Conservation (phyloP, 2,113 vertebrate genomes). For the Muscicapa adusta region DNA sequence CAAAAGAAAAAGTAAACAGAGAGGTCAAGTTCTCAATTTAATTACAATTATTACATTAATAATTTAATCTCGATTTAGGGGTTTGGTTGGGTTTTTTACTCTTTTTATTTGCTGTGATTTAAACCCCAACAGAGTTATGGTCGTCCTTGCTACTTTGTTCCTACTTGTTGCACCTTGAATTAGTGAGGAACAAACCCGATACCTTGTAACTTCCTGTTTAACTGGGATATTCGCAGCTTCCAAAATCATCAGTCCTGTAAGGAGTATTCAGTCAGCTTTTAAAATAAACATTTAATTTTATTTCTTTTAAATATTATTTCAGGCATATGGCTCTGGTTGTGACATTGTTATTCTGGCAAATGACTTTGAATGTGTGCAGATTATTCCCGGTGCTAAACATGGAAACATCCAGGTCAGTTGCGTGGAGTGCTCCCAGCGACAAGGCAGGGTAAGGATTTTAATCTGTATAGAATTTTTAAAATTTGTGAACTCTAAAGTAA, state of each 20-base stretch:
- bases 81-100: neutral
- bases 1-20: neutral
- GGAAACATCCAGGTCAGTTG: constrained; percentile 99
- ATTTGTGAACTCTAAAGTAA: neutral
- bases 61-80: neutral
- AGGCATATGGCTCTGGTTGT: constrained; percentile 98
- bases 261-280: neutral
- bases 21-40: neutral
- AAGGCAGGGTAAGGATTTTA: constrained; percentile 89
- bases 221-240: neutral
- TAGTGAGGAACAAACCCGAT: rapidly evolving
- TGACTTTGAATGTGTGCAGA: constrained; percentile 98
- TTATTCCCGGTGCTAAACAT: constrained; percentile 98
- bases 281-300: neutral
- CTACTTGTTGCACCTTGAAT: neutral
- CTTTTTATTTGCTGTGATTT: neutral
- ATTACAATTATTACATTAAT: too few relatives aligned
- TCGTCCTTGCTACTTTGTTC: neutral
- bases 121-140: rapidly evolving
- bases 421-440: constrained; percentile 94
- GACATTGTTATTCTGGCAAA: constrained; percentile 95
- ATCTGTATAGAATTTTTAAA: neutral
- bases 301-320: constrained; percentile 40
- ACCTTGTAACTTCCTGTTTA: neutral
- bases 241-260: neutral